Base-by-base conservation (phyloP, 2,113 vertebrate species). In the Edolisoma coerulescens region DNA sequence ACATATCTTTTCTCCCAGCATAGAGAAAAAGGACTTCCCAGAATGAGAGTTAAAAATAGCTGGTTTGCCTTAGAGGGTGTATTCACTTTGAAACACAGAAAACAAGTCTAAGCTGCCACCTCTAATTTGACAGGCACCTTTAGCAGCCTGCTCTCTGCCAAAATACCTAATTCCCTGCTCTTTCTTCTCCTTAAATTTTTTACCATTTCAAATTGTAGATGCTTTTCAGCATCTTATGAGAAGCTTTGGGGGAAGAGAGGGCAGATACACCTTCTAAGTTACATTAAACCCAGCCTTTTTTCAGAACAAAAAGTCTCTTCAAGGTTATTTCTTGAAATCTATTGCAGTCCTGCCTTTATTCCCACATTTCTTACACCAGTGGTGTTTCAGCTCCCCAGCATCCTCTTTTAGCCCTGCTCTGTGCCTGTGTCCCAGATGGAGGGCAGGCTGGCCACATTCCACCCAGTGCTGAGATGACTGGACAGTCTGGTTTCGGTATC, bases 1-100 rank as follows among this genome's bases (percentile, higher is more conserved):
- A 90, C 5, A 0, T 42, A 67, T 15, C 54, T 52, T 47, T 39
- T 57, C 67, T 86, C 15, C 28, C 27, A 82, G 52, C 16, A 77
- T 6, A 59, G 39, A 49, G 52, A 59, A 74, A 81, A 77, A 84
- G 20, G 39, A 19, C 60, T 94, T 94, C 65, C 80, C 73, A 84
- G 69, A 92, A 91, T 1, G 6, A 76, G 63, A 88, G 63, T 45
- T 93, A 90, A 96, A 94, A 88, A 92, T 90, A 96, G 54, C 47
- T 81, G 33, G 3, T 54, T 86, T 93, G 68, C 75, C 71, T 95
- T 84, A 26, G 70, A 91, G 78, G 61, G 41, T 20, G 16, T 50
- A 71, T 80, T 87, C 91, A 67, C 63, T 91, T 35, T 57, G 37
- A 85, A 95, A 93, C 22, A 54, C 6, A 8, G 47, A 67, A 94